Percentiles rank a stretch among this genome's conserved stretches.
These are phyloP conservation scores for Cyclophora punctaria DNA, from an alignment of 2,888 invertebrate genomes.

Conservation along the genomic window DNA sequence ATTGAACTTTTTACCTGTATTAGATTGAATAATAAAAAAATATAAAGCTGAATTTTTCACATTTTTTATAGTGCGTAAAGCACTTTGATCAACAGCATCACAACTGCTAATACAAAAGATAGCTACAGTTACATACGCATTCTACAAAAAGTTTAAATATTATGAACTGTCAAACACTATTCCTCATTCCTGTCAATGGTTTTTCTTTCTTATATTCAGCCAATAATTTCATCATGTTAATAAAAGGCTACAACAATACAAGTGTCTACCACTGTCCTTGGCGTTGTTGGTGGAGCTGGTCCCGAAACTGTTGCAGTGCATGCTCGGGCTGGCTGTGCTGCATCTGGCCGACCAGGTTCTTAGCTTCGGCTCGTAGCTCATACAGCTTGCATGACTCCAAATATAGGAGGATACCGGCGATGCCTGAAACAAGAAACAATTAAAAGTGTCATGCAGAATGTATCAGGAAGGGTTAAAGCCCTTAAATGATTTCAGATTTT, in stretches of 20 bases:
- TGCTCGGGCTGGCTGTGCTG: conserved; percentile 81
- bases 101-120: too few relatives aligned
- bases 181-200: too few relatives aligned
- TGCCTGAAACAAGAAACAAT: conserved; percentile 30
- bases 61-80: too few relatives aligned
- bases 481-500: too few relatives aligned
- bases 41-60: too few relatives aligned
- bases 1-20: too few relatives aligned
- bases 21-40: too few relatives aligned
- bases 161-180: conserved; percentile 3
- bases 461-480: too few relatives aligned
- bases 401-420: conserved; percentile 82
- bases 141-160: background rate
- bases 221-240: background rate
- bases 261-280: conserved; percentile 20
- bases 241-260: background rate
- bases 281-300: conserved; percentile 61
- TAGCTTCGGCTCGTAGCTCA: conserved; percentile 83
- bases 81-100: too few relatives aligned
- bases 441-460: too few relatives aligned
- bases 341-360: conserved; percentile 93
- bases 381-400: conserved; percentile 83
- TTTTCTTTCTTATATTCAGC: too few relatives aligned
- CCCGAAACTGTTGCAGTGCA: conserved; percentile 57
- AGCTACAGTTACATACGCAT: too few relatives aligned